These are phyloP conservation scores for Aphelenchoides avenae DNA, from an alignment of 1,140 invertebrate genomes.

Conservation along the genomic window DNA sequence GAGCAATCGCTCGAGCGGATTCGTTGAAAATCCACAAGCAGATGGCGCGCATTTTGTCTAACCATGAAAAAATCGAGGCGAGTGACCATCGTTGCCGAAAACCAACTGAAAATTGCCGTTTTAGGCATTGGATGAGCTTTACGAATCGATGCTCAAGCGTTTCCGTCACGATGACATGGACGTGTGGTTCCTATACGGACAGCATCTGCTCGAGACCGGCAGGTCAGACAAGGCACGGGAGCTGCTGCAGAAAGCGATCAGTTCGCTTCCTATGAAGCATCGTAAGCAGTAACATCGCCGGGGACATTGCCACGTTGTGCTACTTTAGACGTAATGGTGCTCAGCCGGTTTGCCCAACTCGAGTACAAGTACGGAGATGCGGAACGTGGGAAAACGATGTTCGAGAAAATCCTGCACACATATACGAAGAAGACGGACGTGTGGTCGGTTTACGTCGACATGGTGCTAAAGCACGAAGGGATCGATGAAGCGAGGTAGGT, in stretches of 20 bases:
- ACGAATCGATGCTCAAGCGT: constrained; percentile 71
- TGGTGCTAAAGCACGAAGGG: constrained; percentile 72
- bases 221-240: constrained; percentile 39
- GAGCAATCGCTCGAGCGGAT: too few relatives aligned
- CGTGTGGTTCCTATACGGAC: constrained; percentile 54
- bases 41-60: constrained; percentile 71
- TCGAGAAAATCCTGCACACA: constrained; percentile 77
- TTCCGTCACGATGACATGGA: constrained; percentile 51
- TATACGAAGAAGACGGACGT: constrained; percentile 84
- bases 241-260: constrained; percentile 49
- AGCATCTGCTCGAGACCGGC: constrained; percentile 44
- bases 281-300: too few relatives aligned
- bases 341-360: constrained; percentile 78
- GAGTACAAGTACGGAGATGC: constrained; percentile 75
- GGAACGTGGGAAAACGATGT: constrained; percentile 77
- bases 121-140: constrained; percentile 70
- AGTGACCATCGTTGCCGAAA: constrained; percentile 18
- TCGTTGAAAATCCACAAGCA: constrained; percentile 67
- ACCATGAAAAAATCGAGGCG: constrained; percentile 67
- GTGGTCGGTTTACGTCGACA: constrained; percentile 80
- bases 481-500: constrained; percentile 73
- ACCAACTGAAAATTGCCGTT: constrained; percentile 7
- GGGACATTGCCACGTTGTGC: too few relatives aligned
- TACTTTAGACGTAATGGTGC: constrained; percentile 74
- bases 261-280: constrained; percentile 37